These are phyloP conservation scores for Diplolepis rosae DNA, from an alignment of 2,888 invertebrate species.

Conservation along the genomic window DNA sequence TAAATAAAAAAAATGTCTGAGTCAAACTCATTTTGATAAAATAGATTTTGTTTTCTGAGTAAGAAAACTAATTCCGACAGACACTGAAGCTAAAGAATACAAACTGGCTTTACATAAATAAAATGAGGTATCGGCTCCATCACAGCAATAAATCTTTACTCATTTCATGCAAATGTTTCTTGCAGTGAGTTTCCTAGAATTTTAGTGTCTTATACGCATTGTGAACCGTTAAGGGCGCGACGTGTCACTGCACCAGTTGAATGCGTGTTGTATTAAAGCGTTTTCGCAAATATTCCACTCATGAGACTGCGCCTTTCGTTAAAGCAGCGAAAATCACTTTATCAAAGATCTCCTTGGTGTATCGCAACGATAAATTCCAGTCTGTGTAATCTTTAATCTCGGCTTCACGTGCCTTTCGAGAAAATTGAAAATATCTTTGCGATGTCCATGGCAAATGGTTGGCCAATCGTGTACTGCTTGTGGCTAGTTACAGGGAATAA, in stretches of 20 bases:
- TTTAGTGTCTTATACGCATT: background rate
- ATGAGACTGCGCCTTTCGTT: slow-evolving; percentile 7
- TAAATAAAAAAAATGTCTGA: no score
- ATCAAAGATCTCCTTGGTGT: slow-evolving; percentile 12
- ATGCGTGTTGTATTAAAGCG: background rate
- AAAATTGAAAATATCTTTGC: slow-evolving; percentile 18
- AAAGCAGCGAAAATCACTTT: background rate
- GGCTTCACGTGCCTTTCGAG: background rate
- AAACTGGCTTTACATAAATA: no score
- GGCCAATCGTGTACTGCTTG: background rate
- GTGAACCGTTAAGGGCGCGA: slow-evolving; percentile 12
- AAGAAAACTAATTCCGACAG: no score
- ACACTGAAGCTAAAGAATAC: no score
- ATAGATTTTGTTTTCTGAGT: no score
- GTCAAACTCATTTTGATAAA: no score
- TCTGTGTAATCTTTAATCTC: slow-evolving; percentile 16
- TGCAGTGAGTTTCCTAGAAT: slow-evolving; percentile 1
- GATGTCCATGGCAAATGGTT: background rate
- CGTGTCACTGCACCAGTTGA: slow-evolving; percentile 9
- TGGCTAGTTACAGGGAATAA: background rate
- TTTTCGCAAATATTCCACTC: slow-evolving; percentile 13
- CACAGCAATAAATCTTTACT: background rate
- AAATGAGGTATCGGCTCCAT: background rate
- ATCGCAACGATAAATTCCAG: slow-evolving; percentile 15
- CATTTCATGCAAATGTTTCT: slow-evolving; percentile 11